Base-by-base conservation (phyloP, 2,113 vertebrate genomes). In the Otis tarda region DNA sequence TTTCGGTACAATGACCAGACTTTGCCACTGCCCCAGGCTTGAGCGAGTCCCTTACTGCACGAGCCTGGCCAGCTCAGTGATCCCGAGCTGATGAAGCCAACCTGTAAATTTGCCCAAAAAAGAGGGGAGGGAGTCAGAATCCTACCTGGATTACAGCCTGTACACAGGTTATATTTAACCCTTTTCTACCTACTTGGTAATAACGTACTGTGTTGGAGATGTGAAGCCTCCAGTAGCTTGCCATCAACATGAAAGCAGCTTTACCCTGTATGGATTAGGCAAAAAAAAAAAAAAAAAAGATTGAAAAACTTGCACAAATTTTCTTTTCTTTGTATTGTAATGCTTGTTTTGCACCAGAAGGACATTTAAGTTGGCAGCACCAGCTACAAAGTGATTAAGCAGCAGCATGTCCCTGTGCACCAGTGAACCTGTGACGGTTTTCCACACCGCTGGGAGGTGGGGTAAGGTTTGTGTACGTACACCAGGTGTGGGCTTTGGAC, bases 21-120 rank as follows among this genome's bases (percentile, higher is more conserved):
- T 31, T 57, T 19, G 21, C 28, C 19, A 18, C 41, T 27, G 37
- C 25, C 27, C 47, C 14, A 21, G 13, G 60, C 19, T 41, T 11
- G 9, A 33, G 47, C 0, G 1, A 69, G 56, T 53, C n/a, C 35
- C 19, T 68, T 17, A 4, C 28, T 18, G 55, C 23, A n/a, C 0
- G 1, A 55, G 73, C 33, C 45, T 16, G 39, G 12, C 37, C 47
- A 57, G 60, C 55, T 12, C 23, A 14, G 9, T 0, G 7, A 35
- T 4, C 47, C 24, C 0, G 0, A 39, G 6, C 6, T 35, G 7
- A 2, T 1, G 25, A 52, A 67, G 31, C 59, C 64, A 45, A 55
- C 30, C 19, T 39, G 16, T n/a, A 41, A 53, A 31, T 82, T 49
- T 2, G 56, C 47, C 50, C 14, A 56, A 16, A 63, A 57, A 43